Conservation (phyloP, 2,888 invertebrate species). For the Glyphotaelius pellucidus region DNA sequence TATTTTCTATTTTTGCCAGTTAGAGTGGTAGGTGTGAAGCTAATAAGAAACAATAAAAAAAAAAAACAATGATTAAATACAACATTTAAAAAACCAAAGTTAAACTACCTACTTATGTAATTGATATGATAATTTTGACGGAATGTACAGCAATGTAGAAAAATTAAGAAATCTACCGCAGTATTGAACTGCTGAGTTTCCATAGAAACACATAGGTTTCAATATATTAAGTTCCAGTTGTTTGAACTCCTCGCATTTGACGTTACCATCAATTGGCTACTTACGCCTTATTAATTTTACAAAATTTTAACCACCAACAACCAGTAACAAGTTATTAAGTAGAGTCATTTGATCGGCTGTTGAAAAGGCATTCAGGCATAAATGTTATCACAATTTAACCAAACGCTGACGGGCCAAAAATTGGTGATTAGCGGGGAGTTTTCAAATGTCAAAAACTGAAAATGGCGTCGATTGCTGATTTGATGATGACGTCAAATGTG, state of each 20-base stretch:
- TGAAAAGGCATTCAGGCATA: neutral
- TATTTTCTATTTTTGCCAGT: too few species aligned
- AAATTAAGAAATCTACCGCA: neutral
- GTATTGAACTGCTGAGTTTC: neutral
- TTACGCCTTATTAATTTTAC: too few species aligned
- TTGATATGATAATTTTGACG: conserved; percentile 40
- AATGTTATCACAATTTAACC: neutral
- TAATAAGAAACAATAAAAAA: neutral
- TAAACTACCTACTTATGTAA: neutral
- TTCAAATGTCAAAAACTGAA: neutral
- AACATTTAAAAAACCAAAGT: neutral
- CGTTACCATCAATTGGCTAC: neutral
- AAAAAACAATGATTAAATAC: neutral
- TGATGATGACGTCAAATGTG: neutral
- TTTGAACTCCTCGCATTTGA: neutral
- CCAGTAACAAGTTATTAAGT: neutral
- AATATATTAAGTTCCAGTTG: neutral
- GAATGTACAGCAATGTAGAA: conserved; percentile 37
- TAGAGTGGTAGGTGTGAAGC: neutral
- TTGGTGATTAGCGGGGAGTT: too few species aligned
- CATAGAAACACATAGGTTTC: neutral
- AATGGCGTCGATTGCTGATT: neutral
- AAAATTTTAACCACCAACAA: too few species aligned
- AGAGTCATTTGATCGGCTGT: neutral
- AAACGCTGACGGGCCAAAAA: neutral